phyloP scores from a whole-genome alignment of 2,888 invertebrate species.

The Callosobruchus maculatus region DNA sequence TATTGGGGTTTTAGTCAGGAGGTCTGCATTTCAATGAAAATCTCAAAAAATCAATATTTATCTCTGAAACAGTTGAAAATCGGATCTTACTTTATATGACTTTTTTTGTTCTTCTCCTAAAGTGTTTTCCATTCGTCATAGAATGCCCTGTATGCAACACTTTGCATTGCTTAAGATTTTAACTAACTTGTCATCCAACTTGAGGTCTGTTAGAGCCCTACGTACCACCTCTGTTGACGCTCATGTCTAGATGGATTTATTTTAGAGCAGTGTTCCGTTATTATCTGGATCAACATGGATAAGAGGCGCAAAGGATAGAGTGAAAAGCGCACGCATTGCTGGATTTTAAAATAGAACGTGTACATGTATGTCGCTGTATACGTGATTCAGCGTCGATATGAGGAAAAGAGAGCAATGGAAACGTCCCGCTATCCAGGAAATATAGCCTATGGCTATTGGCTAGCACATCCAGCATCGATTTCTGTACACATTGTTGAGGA shows the following conservation, averaged over 20 bases:
- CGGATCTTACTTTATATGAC: too few relatives aligned
- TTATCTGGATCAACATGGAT: background rate
- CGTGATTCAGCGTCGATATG: background rate
- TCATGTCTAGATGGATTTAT: background rate
- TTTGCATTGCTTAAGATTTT: too few relatives aligned
- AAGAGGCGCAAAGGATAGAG: background rate
- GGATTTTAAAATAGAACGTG: background rate
- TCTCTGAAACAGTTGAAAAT: too few relatives aligned
- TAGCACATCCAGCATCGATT: background rate
- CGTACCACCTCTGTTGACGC: background rate
- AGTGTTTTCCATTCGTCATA: too few relatives aligned
- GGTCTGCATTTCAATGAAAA: too few relatives aligned
- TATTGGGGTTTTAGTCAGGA: too few relatives aligned
- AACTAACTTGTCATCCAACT: too few relatives aligned
- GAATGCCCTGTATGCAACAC: too few relatives aligned
- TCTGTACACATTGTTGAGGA: background rate
- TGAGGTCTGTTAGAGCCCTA: background rate
- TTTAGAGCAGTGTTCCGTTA: background rate
- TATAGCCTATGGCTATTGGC: background rate
- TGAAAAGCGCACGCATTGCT: background rate
- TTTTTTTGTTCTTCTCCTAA: too few relatives aligned
- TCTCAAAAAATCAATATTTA: too few relatives aligned
- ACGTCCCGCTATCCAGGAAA: background rate
- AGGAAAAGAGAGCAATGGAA: background rate
- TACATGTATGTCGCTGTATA: background rate